Evolutionary conservation across 2,888 invertebrate species (phyloP).

Genomic region (Chymomyza fuscimana): DNA sequence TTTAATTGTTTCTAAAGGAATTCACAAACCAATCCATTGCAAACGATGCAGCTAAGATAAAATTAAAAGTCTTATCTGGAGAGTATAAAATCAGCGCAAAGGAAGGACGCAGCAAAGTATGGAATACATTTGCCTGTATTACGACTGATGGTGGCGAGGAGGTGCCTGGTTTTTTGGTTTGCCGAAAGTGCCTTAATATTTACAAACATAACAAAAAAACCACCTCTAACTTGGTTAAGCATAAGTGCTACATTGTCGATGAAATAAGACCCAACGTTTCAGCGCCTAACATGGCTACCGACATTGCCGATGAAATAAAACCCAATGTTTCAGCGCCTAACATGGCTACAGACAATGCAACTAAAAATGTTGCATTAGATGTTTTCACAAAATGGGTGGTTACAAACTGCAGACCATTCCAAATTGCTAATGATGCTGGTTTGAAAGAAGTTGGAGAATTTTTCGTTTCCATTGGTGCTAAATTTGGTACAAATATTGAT

Average conservation of each 20-base stretch:
- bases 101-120: conserved; percentile 9
- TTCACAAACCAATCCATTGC: no score
- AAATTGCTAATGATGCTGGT: conserved; percentile 31
- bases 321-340: no score
- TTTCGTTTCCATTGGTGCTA: conserved; percentile 27
- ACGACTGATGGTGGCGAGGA: neutral
- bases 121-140: neutral
- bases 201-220: conserved; percentile 14
- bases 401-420: conserved; percentile 33
- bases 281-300: no score
- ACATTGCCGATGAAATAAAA: no score
- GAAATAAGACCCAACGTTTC: no score
- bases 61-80: neutral
- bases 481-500: conserved; percentile 28
- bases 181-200: conserved; percentile 6
- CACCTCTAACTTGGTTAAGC: conserved; percentile 32
- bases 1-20: no score
- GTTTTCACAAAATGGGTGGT: conserved; percentile 15
- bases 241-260: conserved; percentile 24
- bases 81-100: conserved; percentile 6
- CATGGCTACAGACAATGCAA: neutral
- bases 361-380: conserved; percentile 18
- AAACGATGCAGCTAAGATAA: conserved; percentile 11
- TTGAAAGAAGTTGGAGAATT: conserved; percentile 9
- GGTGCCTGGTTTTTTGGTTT: conserved; percentile 1